These are phyloP conservation scores for Macrosteles quadrilineatus DNA, from an alignment of 1,140 invertebrate species.

Conservation along the genomic window DNA sequence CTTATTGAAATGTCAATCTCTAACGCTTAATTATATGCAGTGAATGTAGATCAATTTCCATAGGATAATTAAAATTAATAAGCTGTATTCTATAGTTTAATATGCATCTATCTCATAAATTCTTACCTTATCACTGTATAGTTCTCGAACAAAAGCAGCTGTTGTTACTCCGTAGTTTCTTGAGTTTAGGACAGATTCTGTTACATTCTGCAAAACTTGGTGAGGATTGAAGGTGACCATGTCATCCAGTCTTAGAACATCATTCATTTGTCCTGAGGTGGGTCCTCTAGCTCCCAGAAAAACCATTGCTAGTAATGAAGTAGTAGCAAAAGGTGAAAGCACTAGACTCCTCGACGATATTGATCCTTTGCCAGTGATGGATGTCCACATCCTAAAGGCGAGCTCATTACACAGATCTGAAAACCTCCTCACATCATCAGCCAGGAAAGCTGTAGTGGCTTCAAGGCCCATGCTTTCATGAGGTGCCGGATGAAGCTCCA, in stretches of 20 bases:
- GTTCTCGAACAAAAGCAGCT: constrained; percentile 72
- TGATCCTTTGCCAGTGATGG: constrained; percentile 65
- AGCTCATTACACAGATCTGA: constrained; percentile 79
- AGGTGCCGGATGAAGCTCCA: constrained; percentile 59
- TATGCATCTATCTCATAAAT: too few species aligned
- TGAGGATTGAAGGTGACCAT: constrained; percentile 88
- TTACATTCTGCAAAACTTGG: constrained; percentile 79
- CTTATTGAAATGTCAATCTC: too few species aligned
- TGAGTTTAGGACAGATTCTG: constrained; percentile 66
- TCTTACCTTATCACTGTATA: constrained; percentile 71
- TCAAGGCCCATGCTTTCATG: constrained; percentile 70
- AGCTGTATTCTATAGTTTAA: too few species aligned
- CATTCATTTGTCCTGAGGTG: constrained; percentile 89
- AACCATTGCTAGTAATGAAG: constrained; percentile 82
- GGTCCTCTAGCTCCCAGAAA: constrained; percentile 82
- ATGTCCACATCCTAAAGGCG: constrained; percentile 77
- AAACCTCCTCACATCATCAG: constrained; percentile 67
- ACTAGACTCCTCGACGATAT: constrained; percentile 73
- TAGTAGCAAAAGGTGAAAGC: constrained; percentile 82
- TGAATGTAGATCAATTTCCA: too few species aligned
- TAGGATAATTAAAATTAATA: too few species aligned
- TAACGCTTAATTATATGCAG: too few species aligned
- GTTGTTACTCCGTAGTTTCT: constrained; percentile 67
- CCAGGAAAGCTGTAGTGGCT: constrained; percentile 67
- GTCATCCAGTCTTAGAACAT: constrained; percentile 79